Evolutionary conservation across 2,113 vertebrate species (phyloP), one percentile per base, ranked within the genome.

Genomic region (Rhegmatorhina hoffmannsi): DNA sequence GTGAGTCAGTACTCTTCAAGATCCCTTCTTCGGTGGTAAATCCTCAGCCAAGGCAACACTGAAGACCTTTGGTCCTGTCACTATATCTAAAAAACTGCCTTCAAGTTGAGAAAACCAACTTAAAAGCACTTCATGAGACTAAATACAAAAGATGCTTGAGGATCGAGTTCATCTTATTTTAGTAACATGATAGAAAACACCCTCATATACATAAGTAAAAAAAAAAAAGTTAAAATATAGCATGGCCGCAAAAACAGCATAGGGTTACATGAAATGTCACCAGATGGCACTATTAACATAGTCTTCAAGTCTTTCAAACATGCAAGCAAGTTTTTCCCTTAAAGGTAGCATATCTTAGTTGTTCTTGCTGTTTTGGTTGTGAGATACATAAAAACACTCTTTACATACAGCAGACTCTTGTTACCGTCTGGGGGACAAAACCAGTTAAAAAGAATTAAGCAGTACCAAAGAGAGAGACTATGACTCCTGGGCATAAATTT

Each of bases 241-340:
- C 23, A 55, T 17, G 49, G 69, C 64, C 33, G 74, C 33, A 66
- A 59, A 94, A 90, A 50, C 20, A 67, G 40, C 20, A 76, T 2
- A 83, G 40, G 60, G 34, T 91, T 92, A 89, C 33, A 59, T 13
- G 55, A 78, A 75, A 82, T 87, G 92, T 91, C 95, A 96, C 91
- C 92, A 97, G 91, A 89, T 92, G 95, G 95, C 92, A 94, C 94
- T 94, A 79, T 94, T 87, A 94, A 95, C 95, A 82, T 91, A 76
- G 69, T 40, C 84, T 94, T 87, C 47, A 60, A 56, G 21, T 75
- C 26, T 77, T 82, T n/a, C n/a, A 75, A 63, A 36, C n/a, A 28
- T 6, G 9, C 36, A 21, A 84, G 18, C 25, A 88, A 72, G 26
- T 31, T 89, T 88, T 89, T 66, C 75, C 14, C 31, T 67, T 60